Evolutionary conservation across 1,140 invertebrate species (phyloP), one percentile per base, ranked within the genome.

Genomic region (Caenorhabditis remanei): DNA sequence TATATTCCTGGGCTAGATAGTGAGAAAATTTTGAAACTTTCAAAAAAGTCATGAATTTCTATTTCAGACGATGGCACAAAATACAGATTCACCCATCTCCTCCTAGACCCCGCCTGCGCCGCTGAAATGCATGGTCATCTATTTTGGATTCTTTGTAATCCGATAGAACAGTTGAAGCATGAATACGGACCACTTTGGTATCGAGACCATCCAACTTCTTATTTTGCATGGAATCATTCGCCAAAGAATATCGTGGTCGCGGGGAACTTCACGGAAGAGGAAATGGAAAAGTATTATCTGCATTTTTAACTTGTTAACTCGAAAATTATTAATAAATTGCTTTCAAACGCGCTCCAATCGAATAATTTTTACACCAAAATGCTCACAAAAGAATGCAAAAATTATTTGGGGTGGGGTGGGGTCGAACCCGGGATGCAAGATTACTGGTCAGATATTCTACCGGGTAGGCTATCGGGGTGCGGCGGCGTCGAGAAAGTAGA

Each of bases 71-170:
- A 83, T 40, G 79, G 48, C 8, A 83, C 48, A 50, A 53, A 55
- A 83, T 83, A 83, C 48, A 83, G 21, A 43, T 53, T 5, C 48
- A 24, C 53, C 48, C 55, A 53, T 11, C 48, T n/a, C 3, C 40
- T 58, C 3, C n/a, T 21, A 16, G 41, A 56, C 53, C 83, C 84
- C 19, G 71, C 41, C 41, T 85, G 84, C 41, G 40, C 84, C 8
- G 84, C 63, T 41, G 84, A 85, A 4, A 16, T 85, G 1, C 61
- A 65, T 14, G 43, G 43, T 32, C 84, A 63, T 16, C 5, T 85
- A 9, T 85, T 85, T 24, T 85, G 84, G 84, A 40, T 71, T 6
- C n/a, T 63, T 4, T 85, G 84, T n/a, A 67, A n/a, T 50, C 84
- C 84, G 11, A 21, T 50, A 19, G 21, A 65, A 24, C 50, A 46